Evolutionary conservation across 2,888 invertebrate genomes (phyloP), one percentile per base, ranked within the genome.

Genomic region (Mycalesis mineus): DNA sequence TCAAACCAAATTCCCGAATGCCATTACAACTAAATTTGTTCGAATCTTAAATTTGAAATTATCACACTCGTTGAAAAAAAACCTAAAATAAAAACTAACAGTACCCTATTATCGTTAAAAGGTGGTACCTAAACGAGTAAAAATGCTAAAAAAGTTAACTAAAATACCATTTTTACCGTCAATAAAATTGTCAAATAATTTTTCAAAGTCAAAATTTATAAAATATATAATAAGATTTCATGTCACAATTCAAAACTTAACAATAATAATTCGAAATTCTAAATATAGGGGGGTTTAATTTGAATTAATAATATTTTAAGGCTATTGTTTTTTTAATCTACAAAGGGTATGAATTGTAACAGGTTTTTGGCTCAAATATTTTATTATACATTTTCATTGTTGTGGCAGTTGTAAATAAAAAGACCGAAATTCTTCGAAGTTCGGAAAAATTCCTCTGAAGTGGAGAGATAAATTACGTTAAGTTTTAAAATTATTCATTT

Each of bases 51-150:
- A 64, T 59, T 61, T 59, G 61, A 52, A 64, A 59, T 67, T 68
- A 69, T 69, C 69, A 69, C 69, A 68, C 60, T 68, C 61, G 63
- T 68, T 57, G 66, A 63, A 68, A 65, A 60, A 55, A 61, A 54
- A 56, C 57, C 58, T 61, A 66, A 59, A 55, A 50, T 50, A 50
- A 55, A 61, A 58, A 53, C 60, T 52, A 53, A 59, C n/a, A 49
- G 37, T 50, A 48, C 48, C 50, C 47, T 56, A 51, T 57, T n/a
- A 58, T 55, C 39, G 51, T 62, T 57, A 60, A 42, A 61, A 64
- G 62, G 63, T 65, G 65, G 63, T 63, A 62, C 61, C 63, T 62
- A 51, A 58, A 63, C 57, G 53, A 63, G 55, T 63, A 63, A 66
- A 66, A 66, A 67, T 64, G 65, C 62, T 63, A 62, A 58, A 55